Evolutionary conservation across 2,113 vertebrate genomes (phyloP), one percentile per base, ranked within the genome.

Genomic region (Ictalurus furcatus): DNA sequence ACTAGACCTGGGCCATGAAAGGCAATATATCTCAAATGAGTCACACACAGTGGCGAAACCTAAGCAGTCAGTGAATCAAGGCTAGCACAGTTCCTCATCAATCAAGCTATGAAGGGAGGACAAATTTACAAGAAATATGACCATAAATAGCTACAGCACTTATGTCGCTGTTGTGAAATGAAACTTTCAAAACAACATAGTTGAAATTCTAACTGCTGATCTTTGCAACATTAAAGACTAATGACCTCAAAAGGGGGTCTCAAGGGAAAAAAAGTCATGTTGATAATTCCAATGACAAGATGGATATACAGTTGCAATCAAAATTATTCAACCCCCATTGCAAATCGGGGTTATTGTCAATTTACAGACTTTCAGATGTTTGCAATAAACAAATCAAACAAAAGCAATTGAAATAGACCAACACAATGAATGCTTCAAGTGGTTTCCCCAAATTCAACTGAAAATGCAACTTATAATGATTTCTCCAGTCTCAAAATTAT

Each of bases 121-220:
- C 80, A 73, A 30, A 69, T 28, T 80, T 54, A 61, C 59, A 74
- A 87, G 14, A 76, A 83, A 85, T 78, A 37, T 67, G 65, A 85
- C 85, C 76, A 37, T 44, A 80, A 83, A 85, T 69, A 80, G 84
- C 69, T 21, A 58, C 63, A 56, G n/a, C 67, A 73, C 78, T 73
- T 61, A 86, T 65, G 61, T 85, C 48, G 54, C 23, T 58, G 85
- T 88, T 88, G 84, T 86, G 86, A 88, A 90, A 90, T 81, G 5
- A 88, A 23, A 28, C 63, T 80, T 83, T 86, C 58, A 67, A 86
- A 90, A 89, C 85, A 76, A 58, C 58, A 91, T 85, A 78, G 52
- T 87, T 89, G 23, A 61, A 23, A 88, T 87, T 89, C 37, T 89
- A 65, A 85, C 48, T 37, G 7, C 80, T 73, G 6, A 13, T 34